Evolutionary conservation across 2,888 invertebrate genomes (phyloP), one percentile per base, ranked within the genome.

Genomic region (Antheraea assamensis): DNA sequence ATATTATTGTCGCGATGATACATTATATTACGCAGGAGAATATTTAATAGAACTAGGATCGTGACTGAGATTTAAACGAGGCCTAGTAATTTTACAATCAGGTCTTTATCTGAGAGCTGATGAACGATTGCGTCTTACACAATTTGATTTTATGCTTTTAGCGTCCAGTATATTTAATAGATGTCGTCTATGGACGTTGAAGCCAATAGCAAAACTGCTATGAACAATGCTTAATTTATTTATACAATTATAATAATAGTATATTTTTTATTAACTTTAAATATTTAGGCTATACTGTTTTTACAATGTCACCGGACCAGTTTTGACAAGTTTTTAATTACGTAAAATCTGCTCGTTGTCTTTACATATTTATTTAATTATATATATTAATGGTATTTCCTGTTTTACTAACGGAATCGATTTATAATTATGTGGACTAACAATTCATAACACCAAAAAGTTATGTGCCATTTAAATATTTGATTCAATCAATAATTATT

Each of bases 21-120:
- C 21, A 52, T 52, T 52, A 52, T 52, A 7, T 52, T 52, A 52
- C 27, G 24, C 24, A 61, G 27, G 13, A 19, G 52, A 52, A 24
- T 31, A 66, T 31, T 30, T 66, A 66, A 66, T 31, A 31, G 30
- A 66, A 66, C 31, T 66, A 5, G 4, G n/a, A 68, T 68, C 68
- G 35, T 68, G 68, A 68, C 31, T 68, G 35, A 13, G 35, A n/a
- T 27, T 21, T 68, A 68, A 35, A 68, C 35, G 68, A 68, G 68
- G 19, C 66, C 31, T 35, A n/a, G 35, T 68, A 17, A 31, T 35
- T 68, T 31, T 68, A 35, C 21, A 68, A 68, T 68, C 35, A 15
- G 66, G 30, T 31, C 66, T 66, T 66, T 66, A 66, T 31, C 17
- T 66, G 17, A 66, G 31, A 24, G 1, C 2, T 10, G 68, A 21